A percentile compares a stretch with the other conserved stretches of the same genome.
These are phyloP conservation scores for Halichoerus grypus DNA, from an alignment of 2,113 vertebrate species.

Conservation along the genomic window DNA sequence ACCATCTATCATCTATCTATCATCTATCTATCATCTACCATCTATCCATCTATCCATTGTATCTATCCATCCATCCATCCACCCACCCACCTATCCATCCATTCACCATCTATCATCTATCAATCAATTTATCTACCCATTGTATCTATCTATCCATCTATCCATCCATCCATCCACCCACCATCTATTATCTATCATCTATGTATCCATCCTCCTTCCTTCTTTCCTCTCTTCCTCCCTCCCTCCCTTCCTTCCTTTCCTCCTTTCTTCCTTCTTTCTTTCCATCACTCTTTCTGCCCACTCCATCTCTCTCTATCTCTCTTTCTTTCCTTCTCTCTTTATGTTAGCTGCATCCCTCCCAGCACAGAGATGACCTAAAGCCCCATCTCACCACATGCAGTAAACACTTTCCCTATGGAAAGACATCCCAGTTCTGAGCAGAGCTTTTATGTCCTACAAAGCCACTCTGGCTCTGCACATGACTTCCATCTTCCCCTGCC, in stretches of 20 bases:
- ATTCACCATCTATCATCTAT: neutral
- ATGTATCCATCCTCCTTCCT: neutral
- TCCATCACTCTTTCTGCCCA: neutral
- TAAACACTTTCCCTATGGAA: neutral
- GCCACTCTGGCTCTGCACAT: neutral
- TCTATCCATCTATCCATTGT: neutral
- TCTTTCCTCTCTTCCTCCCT: neutral
- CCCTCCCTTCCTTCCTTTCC: neutral
- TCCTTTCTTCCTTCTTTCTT: neutral
- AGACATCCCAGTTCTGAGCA: neutral
- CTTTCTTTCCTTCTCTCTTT: neutral
- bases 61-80: neutral
- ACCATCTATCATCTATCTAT: neutral
- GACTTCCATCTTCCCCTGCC: neutral
- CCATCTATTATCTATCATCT: neutral
- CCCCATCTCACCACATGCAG: neutral
- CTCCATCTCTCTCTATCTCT: neutral
- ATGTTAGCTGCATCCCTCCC: no score
- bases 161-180: neutral
- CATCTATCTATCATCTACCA: neutral
- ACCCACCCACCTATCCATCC: neutral
- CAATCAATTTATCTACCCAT: neutral
- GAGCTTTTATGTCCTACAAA: neutral
- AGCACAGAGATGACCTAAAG: neutral
- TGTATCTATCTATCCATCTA: neutral